Conservation (phyloP, 1,140 invertebrate species). For the Archivesica marissinica region DNA sequence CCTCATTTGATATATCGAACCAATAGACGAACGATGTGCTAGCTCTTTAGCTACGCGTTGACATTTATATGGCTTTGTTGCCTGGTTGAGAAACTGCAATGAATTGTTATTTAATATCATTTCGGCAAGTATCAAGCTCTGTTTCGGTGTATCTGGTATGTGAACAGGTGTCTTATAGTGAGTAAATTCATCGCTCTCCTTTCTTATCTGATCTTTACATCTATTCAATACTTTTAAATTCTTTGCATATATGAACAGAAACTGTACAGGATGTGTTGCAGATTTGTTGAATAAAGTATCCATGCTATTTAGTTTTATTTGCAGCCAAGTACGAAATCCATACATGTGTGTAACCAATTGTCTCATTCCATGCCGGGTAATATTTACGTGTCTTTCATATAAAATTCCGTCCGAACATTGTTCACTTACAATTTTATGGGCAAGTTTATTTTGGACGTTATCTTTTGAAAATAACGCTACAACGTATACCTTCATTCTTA, state of each 20-base stretch:
- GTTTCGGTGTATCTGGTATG: not conserved
- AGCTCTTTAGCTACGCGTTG: not conserved
- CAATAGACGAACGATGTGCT: not conserved
- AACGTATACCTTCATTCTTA: not conserved
- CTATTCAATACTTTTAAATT: not conserved
- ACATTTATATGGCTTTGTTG: not conserved
- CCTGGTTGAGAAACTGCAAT: not conserved
- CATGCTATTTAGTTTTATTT: not conserved
- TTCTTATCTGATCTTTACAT: not conserved
- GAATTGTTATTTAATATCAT: not conserved
- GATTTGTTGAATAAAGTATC: not conserved
- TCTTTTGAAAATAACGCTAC: slow-evolving; percentile 6
- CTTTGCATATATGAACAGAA: not conserved
- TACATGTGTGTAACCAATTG: slow-evolving; percentile 3
- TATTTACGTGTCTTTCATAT: not conserved
- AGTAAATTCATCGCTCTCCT: not conserved
- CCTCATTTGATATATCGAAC: not conserved
- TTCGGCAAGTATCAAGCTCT: slow-evolving; percentile 2
- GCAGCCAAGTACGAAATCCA: not conserved
- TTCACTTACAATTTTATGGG: not conserved
- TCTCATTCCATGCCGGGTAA: not conserved
- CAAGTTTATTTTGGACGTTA: not conserved
- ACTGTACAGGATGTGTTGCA: not conserved
- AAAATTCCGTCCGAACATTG: not conserved
- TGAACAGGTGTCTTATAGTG: not conserved